Evolutionary conservation across 2,113 vertebrate species (phyloP).

Genomic region (Conger conger): DNA sequence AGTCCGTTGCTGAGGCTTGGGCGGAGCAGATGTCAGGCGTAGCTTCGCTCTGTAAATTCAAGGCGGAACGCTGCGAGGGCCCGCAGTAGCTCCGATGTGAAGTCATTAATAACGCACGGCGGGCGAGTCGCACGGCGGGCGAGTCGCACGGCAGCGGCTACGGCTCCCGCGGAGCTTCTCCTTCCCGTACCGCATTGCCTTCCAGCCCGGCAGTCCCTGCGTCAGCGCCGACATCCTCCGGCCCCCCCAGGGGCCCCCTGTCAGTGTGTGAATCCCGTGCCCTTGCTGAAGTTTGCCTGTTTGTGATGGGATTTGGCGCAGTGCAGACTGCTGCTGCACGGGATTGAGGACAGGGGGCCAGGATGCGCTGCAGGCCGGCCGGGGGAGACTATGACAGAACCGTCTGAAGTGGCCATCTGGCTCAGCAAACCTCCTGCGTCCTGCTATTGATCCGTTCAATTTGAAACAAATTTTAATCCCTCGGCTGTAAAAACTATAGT

Average conservation of each 20-base stretch:
- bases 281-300: conserved; percentile 56
- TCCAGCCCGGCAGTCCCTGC: conserved; percentile 32
- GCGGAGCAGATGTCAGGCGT: background rate
- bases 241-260: conserved; percentile 26
- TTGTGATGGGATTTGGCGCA: conserved; percentile 42
- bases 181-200: background rate
- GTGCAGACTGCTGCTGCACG: conserved; percentile 28
- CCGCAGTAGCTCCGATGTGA: background rate
- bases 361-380: conserved; percentile 11
- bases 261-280: conserved; percentile 35
- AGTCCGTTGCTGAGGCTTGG: background rate
- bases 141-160: too few relatives aligned
- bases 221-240: conserved; percentile 9
- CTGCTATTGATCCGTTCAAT: background rate
- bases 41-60: background rate
- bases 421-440: background rate
- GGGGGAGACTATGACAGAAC: conserved; percentile 24
- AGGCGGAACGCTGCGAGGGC: background rate
- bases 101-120: background rate
- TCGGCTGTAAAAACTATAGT: too few relatives aligned
- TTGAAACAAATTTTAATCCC: too few relatives aligned
- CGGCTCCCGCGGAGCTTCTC: background rate
- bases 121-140: background rate
- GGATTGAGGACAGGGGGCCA: conserved; percentile 30
- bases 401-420: background rate